Conservation (phyloP, 2,888 invertebrate genomes). For the Dasysyrphus tricinctus region DNA sequence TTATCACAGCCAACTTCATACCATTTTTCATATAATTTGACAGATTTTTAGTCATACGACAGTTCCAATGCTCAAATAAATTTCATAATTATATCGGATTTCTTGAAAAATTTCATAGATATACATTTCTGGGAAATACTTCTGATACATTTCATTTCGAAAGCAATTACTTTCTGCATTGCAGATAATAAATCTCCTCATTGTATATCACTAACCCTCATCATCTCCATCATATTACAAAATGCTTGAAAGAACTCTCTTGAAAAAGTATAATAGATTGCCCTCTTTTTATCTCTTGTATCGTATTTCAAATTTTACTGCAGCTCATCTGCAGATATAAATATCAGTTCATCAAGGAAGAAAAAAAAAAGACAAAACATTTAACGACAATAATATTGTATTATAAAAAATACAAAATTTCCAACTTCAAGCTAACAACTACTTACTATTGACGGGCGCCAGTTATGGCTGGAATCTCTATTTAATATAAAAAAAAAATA, state of each 20-base stretch:
- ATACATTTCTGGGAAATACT: background rate
- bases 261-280: background rate
- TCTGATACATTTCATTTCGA: background rate
- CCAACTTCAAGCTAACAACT: slow-evolving; percentile 43
- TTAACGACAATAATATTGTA: slow-evolving; percentile 29
- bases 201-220: slow-evolving; percentile 1
- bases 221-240: background rate
- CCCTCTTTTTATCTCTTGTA: background rate
- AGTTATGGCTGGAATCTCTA: slow-evolving; percentile 56
- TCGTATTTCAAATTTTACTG: slow-evolving; percentile 19
- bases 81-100: no score
- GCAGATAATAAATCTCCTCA: slow-evolving; percentile 19
- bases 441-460: slow-evolving; percentile 57
- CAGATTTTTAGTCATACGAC: no score
- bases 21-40: no score
- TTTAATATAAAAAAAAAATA: slow-evolving; percentile 12
- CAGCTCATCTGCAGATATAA: slow-evolving; percentile 36
- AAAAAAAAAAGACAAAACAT: slow-evolving; percentile 11
- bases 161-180: slow-evolving; percentile 18
- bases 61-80: no score
- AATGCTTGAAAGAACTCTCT: background rate
- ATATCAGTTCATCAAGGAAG: background rate
- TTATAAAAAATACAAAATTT: slow-evolving; percentile 38
- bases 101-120: no score
- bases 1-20: no score